Base-by-base conservation (phyloP, 2,888 invertebrate species). In the Noctua janthe region DNA sequence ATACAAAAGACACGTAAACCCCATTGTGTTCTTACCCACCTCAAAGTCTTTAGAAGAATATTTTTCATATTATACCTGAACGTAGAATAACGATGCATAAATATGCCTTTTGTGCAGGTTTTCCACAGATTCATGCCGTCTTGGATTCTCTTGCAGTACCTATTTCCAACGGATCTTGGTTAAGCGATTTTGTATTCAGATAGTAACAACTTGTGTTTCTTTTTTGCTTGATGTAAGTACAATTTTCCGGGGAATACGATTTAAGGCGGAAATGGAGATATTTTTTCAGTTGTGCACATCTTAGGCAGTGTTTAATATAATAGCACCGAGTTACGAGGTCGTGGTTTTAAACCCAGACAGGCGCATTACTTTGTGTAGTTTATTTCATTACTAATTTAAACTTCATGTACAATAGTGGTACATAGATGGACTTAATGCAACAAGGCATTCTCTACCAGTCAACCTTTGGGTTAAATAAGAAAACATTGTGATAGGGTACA, bases 31-130 rank as follows among this genome's bases (percentile, higher is more conserved):
- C 35, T 77, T 83, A 77, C 56, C 66, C 15, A 83, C 51, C 69
- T 81, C 84, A 62, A 81, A 83, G 84, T n/a, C 39, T 39, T 76
- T 78, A 13, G 7, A 71, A 51, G 72, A 81, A 81, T 81, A 84
- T 70, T 78, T 84, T 70, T 54, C 54, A 39, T 69, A 81, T 54
- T 23, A 3, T 35, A 43, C 39, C n/a, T 59, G 17, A 51, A 35
- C 2, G 47, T 66, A 49, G 80, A 80, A 78, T 47, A 56, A 23
- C 47, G 29, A 29, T 20, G 11, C 3, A 75, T n/a, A 71, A 20
- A 64, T 35, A 71, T 49, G 8, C 10, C 70, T 78, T 75, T 78
- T 59, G 66, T 85, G 66, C 59, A 11, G 39, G 35, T 71, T 66
- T 74, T 70, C 59, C 4, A 39, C 51, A 73, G 35, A 73, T 71